A percentile compares a stretch with the other conserved stretches of the same genome.
Conservation (phyloP, 2,888 invertebrate genomes). For the Heliconius charithonia region DNA sequence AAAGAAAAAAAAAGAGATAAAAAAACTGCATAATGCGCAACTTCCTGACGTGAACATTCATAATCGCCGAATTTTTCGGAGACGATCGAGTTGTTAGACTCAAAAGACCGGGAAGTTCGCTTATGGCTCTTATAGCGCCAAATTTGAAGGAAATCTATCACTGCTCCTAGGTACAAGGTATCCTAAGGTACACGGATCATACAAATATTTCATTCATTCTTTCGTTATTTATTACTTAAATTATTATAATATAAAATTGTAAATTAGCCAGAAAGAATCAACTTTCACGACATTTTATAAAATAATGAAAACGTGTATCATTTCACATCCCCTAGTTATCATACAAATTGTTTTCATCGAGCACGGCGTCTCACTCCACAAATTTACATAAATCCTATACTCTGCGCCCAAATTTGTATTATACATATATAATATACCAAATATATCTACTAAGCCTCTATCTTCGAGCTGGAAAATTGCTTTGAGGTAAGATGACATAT, state of each 20-base stretch:
- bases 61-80: too few relatives aligned
- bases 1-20: too few relatives aligned
- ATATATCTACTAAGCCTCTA: conserved; percentile 19
- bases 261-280: conserved; percentile 11
- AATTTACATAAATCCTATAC: conserved; percentile 43
- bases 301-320: conserved; percentile 23
- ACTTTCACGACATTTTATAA: conserved; percentile 2
- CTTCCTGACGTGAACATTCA: too few relatives aligned
- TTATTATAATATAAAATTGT: not conserved
- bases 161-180: too few relatives aligned
- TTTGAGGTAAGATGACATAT: conserved; percentile 12
- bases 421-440: conserved; percentile 38
- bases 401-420: conserved; percentile 37
- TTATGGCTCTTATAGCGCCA: too few relatives aligned
- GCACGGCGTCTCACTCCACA: conserved; percentile 32
- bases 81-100: too few relatives aligned
- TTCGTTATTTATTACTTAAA: not conserved
- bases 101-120: too few relatives aligned
- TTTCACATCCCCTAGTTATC: conserved; percentile 39
- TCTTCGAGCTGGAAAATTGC: conserved; percentile 28
- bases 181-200: too few relatives aligned
- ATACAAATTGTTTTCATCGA: conserved; percentile 45
- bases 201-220: too few relatives aligned
- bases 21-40: too few relatives aligned
- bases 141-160: too few relatives aligned